These are phyloP conservation scores for Cyphomyrus discorhynchus DNA, from an alignment of 2,113 vertebrate genomes.

Conservation along the genomic window DNA sequence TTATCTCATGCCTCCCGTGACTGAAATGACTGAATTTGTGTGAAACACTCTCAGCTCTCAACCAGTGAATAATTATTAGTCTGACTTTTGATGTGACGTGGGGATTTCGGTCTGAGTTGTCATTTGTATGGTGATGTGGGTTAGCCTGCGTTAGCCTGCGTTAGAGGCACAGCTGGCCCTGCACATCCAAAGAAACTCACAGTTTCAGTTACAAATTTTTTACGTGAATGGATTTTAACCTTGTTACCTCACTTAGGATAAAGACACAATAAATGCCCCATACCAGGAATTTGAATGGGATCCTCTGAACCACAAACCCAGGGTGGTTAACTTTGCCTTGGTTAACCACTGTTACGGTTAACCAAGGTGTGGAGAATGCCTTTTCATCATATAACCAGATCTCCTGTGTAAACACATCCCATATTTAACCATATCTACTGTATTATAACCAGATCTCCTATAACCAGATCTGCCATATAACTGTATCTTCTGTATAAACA, in stretches of 20 bases:
- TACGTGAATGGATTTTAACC: not conserved
- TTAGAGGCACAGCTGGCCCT: not conserved
- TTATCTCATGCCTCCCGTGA: slow-evolving; percentile 4
- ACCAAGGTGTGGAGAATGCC: not conserved
- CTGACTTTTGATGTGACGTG: not conserved
- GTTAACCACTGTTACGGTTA: not conserved
- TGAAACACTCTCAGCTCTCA: not conserved
- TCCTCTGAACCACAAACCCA: not conserved
- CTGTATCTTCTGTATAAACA: not conserved
- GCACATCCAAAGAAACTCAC: not conserved
- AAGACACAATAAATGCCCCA: not conserved
- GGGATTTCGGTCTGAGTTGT: not conserved
- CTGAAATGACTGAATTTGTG: slow-evolving; percentile 14
- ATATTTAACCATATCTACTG: not conserved
- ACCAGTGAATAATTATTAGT: not conserved
- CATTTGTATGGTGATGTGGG: not conserved
- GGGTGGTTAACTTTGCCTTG: not conserved
- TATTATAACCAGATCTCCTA: not conserved
- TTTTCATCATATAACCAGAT: not conserved
- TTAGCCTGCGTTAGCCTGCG: not conserved
- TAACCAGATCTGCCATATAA: not conserved
- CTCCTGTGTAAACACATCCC: not conserved
- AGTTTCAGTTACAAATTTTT: not conserved
- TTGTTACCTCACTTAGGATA: not conserved
- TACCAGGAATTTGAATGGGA: not conserved